Conservation (phyloP, 35 echinoderm and acorn worm genomes). For the Anneissia japonica region DNA sequence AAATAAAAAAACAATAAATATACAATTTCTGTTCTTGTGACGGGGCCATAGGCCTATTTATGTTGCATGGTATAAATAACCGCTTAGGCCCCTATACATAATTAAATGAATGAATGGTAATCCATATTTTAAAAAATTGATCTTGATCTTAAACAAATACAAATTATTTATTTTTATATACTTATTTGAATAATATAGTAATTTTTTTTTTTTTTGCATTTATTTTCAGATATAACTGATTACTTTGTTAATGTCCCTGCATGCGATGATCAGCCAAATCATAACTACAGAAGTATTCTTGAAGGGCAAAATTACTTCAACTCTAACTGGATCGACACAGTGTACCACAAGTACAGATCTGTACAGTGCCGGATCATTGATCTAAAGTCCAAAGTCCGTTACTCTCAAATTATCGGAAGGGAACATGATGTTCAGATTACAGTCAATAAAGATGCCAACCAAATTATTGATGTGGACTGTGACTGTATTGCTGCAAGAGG, state of each 20-base stretch:
- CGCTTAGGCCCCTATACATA: no score
- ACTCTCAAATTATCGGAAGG: constrained; percentile 11
- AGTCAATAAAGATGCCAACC: not conserved
- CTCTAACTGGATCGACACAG: constrained; percentile 21
- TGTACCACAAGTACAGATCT: constrained; percentile 7
- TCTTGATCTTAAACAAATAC: no score
- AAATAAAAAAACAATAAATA: no score
- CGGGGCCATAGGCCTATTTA: no score
- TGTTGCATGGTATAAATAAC: no score
- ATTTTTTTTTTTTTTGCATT: not conserved
- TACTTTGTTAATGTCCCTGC: constrained; percentile 14
- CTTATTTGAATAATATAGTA: no score
- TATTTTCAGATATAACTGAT: not conserved
- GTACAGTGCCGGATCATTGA: not conserved
- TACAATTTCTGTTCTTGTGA: no score
- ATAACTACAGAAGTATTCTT: constrained; percentile 23
- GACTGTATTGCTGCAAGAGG: no score
- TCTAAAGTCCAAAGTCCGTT: constrained; percentile 7
- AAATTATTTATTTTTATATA: no score
- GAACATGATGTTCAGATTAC: constrained; percentile 21
- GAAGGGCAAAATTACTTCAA: constrained; percentile 28
- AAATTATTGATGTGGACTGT: not conserved
- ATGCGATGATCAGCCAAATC: constrained; percentile 14
- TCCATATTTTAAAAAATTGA: no score
- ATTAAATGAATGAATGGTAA: no score